phyloP scores from a whole-genome alignment of 2,888 invertebrate species.

The Torymus auratus region DNA sequence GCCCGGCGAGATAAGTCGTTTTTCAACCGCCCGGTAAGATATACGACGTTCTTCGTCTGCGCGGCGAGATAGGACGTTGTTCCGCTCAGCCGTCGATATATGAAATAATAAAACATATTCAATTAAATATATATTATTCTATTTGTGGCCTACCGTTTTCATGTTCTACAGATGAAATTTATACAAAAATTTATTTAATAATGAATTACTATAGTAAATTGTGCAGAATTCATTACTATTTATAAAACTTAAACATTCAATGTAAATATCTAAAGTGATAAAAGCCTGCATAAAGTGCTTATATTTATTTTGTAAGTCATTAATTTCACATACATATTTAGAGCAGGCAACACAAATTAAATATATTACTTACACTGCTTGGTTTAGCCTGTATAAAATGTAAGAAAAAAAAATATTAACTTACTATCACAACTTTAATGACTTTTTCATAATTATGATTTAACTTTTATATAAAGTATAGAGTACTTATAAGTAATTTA shows the following conservation, averaged over 20 bases:
- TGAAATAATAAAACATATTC: conserved; percentile 9
- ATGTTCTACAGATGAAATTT: not conserved
- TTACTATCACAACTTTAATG: conserved; percentile 4
- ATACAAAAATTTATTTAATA: not conserved
- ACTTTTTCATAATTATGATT: not conserved
- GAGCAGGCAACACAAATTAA: conserved; percentile 59
- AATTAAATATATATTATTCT: not conserved
- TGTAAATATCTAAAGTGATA: conserved; percentile 20
- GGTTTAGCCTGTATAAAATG: conserved; percentile 79
- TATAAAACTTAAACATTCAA: conserved; percentile 23
- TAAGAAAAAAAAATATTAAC: conserved; percentile 63
- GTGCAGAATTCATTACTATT: not conserved
- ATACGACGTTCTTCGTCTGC: too few species aligned
- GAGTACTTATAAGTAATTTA: too few species aligned
- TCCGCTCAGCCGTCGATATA: too few species aligned
- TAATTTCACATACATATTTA: conserved; percentile 42
- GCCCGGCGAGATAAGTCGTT: too few species aligned
- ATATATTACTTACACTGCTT: conserved; percentile 80
- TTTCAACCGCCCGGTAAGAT: too few species aligned
- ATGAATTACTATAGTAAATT: conserved; percentile 9
- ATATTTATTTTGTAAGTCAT: conserved; percentile 23
- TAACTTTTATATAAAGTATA: too few species aligned
- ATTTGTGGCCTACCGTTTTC: not conserved
- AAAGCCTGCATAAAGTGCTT: conserved; percentile 31
- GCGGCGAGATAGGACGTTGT: too few species aligned